Evolutionary conservation across 2,888 invertebrate species (phyloP).

Genomic region (Ectobius pallidus): DNA sequence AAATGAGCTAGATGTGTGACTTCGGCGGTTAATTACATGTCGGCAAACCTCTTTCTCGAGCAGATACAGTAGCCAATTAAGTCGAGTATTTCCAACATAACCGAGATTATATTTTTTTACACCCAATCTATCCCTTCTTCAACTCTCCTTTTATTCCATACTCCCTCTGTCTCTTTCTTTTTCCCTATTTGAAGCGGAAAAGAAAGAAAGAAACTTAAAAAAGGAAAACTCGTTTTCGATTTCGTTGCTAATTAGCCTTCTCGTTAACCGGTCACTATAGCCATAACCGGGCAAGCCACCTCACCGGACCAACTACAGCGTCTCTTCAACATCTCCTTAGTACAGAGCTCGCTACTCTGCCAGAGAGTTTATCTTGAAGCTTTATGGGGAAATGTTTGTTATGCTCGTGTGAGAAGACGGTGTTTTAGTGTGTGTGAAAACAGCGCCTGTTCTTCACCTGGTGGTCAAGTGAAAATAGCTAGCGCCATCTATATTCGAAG

Average conservation of each 20-base stretch:
- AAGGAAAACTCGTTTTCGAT: conserved; percentile 56
- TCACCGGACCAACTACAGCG: conserved; percentile 45
- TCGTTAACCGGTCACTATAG: conserved; percentile 54
- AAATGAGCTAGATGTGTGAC: too few species aligned
- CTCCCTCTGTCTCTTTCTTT: conserved; percentile 16
- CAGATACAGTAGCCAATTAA: conserved; percentile 11
- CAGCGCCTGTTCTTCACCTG: not conserved
- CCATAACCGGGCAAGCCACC: conserved; percentile 55
- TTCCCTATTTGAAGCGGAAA: conserved; percentile 28
- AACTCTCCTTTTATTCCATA: not conserved
- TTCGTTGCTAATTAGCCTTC: conserved; percentile 57
- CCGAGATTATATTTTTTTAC: conserved; percentile 18
- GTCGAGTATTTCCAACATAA: conserved; percentile 2
- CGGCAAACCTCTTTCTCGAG: not conserved
- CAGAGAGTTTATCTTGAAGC: not conserved
- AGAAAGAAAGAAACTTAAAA: conserved; percentile 15
- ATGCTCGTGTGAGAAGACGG: too few species aligned
- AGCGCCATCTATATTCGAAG: not conserved
- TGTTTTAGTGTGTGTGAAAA: too few species aligned
- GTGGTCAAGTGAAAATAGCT: not conserved
- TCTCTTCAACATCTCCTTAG: too few species aligned
- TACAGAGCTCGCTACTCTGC: not conserved
- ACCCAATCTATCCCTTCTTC: conserved; percentile 23
- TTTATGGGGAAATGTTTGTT: too few species aligned
- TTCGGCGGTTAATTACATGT: not conserved